Base-by-base conservation (phyloP, 2,113 vertebrate genomes). In the Neotoma lepida region DNA sequence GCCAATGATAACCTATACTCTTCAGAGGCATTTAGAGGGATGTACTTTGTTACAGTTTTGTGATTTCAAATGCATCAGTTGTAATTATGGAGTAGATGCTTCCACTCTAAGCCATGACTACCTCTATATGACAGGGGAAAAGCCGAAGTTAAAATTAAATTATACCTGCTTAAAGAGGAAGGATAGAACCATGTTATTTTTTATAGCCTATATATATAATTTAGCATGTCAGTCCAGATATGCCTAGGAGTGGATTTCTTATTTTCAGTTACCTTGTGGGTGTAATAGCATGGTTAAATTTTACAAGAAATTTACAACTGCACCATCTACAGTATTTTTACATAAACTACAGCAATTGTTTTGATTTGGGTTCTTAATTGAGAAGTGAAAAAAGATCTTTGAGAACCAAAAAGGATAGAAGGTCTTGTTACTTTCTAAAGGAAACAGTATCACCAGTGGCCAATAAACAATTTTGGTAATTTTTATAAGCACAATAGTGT, bases 111-210 rank as follows among this genome's bases (percentile, higher is more conserved):
- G 49, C 17, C 58, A 70, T 28, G 41, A 33, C 89, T 56, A 95
- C 86, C 94, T 97, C 95, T 94, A 41, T 64, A 88, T 96, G 96
- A 94, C 82, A 91, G 63, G 2, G 26, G 10, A 87, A 90, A 94
- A 89, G 64, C 61, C 76, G 96, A 96, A 96, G 92, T 96, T 97
- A 96, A 96, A 96, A 96, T 94, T 93, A 96, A 97, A 93, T 96
- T 97, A 96, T 89, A 97, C 93, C 88, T 93, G n/a, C 49, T 96
- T 94, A 71, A 94, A 95, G 61, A 88, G 95, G 92, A 93, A 84
- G 18, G 63, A 95, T 90, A 44, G 63, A 90, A 96, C 61, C 30
- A 33, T 80, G 39, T 91, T 94, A 63, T 92, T 95, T 93, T 93
- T 95, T 90, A 74, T 26, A 93, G 56, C 82, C 54, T 84, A 88